Evolutionary conservation across 2,797 vertebrate species (phyloP), one percentile per base, ranked within the genome.

Genomic region (Acipenser oxyrinchus): DNA sequence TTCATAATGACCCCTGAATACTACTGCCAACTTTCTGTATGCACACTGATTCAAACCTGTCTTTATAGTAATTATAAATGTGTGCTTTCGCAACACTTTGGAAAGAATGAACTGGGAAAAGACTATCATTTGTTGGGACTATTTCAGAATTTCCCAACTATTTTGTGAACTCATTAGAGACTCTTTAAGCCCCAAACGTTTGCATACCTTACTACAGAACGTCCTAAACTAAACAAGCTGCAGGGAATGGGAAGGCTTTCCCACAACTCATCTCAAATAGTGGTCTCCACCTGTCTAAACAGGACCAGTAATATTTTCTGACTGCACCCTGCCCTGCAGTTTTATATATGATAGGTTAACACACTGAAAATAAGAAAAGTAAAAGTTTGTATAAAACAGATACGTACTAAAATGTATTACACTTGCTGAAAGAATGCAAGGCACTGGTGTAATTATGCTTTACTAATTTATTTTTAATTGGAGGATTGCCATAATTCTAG

Each of bases 91-190:
- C 51, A 76, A 80, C 76, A 75, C 82, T 81, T 83, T 86, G 80
- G 79, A 77, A 86, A 83, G 79, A 78, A 77, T 77, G 76, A 83
- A 76, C 76, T 71, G 77, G 72, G 69, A 67, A 70, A 77, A 82
- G 83, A 82, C 79, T 87, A 84, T 83, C 86, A 88, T 88, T 88
- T 84, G 58, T 76, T 76, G 59, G 8, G 69, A 67, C 82, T 89
- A 87, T 90, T 90, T 88, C 82, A 76, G 73, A 85, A 81, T 75
- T 63, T 9, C 67, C 70, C 75, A 78, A 78, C 70, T 76, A 79
- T 76, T 76, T 75, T 82, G 81, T 84, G 84, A 84, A 82, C 81
- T 83, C 74, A 1, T 37, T 37, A 37, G 37, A 37, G 37, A 37
- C 82, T 81, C 82, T 75, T 81, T 76, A 73, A 78, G 79, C 71